A percentile compares a stretch with the other conserved stretches of the same genome.
Conservation (phyloP, 2,797 vertebrate species). For the Gymnodraco acuticeps region DNA sequence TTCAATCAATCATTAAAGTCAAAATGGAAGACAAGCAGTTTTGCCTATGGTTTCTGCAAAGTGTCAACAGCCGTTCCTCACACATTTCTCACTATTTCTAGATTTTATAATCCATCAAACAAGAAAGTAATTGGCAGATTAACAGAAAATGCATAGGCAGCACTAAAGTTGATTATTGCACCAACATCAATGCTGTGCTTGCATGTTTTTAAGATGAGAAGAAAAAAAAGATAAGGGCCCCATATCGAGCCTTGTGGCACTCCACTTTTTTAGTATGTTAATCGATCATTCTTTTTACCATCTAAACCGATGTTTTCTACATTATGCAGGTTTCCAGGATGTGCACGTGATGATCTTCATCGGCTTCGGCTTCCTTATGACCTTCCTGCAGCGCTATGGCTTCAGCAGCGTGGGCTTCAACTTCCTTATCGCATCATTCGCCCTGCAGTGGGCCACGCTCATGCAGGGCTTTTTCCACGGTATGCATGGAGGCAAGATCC, state of each 20-base stretch:
- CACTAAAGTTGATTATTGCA: background rate
- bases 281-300: background rate
- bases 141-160: background rate
- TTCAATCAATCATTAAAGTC: too few species aligned
- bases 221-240: background rate
- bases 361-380: conserved; percentile 94
- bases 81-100: background rate
- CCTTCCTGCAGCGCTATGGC: conserved; percentile 91
- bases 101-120: background rate
- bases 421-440: conserved; percentile 89
- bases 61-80: too few species aligned
- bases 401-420: conserved; percentile 89
- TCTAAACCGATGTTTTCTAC: background rate
- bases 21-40: too few species aligned
- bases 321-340: conserved; percentile 88
- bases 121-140: background rate
- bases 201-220: background rate
- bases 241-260: conserved; percentile 3
- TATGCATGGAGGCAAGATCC: conserved; percentile 86
- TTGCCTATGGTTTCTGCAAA: too few species aligned
- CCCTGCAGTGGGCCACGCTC: conserved; percentile 93
- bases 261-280: background rate
- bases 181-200: background rate
- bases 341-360: conserved; percentile 92
- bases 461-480: conserved; percentile 91